A percentile compares a stretch with the other conserved stretches of the same genome.
Evolutionary conservation across 2,888 invertebrate species (phyloP).

Genomic region (Gonocerus acuteangulatus): DNA sequence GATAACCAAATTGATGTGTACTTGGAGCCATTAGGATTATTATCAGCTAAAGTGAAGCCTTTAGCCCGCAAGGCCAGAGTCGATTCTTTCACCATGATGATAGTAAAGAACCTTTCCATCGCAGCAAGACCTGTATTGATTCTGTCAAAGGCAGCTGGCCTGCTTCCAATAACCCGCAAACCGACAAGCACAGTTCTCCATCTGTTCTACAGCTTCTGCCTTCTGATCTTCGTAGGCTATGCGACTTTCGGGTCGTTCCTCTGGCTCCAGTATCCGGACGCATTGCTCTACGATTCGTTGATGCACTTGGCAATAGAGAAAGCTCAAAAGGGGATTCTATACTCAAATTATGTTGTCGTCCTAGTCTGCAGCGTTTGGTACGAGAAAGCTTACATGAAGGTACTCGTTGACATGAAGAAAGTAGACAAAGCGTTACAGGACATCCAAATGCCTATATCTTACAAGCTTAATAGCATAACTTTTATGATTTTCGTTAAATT

Average conservation of each 20-base stretch:
- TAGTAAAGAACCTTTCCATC: no score
- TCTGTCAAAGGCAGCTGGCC: background rate
- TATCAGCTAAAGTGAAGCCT: no score
- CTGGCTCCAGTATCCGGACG: conserved; percentile 8
- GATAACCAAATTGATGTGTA: no score
- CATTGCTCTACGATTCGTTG: conserved; percentile 5
- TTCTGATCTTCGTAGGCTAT: background rate
- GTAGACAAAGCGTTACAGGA: background rate
- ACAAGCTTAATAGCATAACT: background rate
- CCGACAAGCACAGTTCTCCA: background rate
- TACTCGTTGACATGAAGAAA: background rate
- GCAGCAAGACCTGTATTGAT: background rate
- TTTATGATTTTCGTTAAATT: background rate
- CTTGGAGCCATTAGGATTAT: no score
- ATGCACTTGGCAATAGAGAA: conserved; percentile 17
- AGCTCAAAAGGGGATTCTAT: conserved; percentile 10
- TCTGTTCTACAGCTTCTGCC: background rate
- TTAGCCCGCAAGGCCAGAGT: no score
- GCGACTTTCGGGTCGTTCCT: background rate
- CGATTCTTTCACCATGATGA: no score
- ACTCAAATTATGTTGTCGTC: background rate
- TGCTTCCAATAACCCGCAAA: background rate
- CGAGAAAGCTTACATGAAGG: background rate
- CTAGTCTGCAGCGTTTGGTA: background rate
- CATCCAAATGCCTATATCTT: conserved; percentile 1